Evolutionary conservation across 2,888 invertebrate genomes (phyloP).

Genomic region (Euspilapteryx auroguttella): DNA sequence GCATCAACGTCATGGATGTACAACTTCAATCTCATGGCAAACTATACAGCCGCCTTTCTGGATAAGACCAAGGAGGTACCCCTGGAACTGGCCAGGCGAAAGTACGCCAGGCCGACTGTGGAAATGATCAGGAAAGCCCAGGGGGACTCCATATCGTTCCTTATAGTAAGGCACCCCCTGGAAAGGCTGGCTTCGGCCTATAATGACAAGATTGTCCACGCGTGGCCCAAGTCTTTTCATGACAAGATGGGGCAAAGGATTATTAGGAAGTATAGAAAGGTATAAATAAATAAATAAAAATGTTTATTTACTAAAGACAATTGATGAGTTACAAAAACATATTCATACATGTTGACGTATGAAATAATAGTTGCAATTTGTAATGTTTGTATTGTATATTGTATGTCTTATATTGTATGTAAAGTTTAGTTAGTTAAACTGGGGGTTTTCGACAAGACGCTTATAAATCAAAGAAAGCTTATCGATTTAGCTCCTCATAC

Average conservation of each 20-base stretch:
- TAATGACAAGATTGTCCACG: slow-evolving; percentile 82
- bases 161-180: slow-evolving; percentile 81
- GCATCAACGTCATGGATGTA: slow-evolving; percentile 93
- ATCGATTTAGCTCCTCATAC: too few relatives aligned
- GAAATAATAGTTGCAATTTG: too few relatives aligned
- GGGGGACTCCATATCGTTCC: slow-evolving; percentile 75
- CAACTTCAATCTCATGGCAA: slow-evolving; percentile 85
- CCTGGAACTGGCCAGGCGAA: slow-evolving; percentile 74
- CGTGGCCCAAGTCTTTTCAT: slow-evolving; percentile 80
- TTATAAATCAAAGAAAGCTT: too few relatives aligned
- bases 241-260: slow-evolving; percentile 79
- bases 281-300: slow-evolving; percentile 15
- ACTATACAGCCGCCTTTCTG: slow-evolving; percentile 76
- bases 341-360: too few relatives aligned
- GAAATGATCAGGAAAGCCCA: slow-evolving; percentile 74
- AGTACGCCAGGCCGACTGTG: slow-evolving; percentile 75
- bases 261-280: slow-evolving; percentile 73
- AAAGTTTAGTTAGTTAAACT: too few relatives aligned
- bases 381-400: too few relatives aligned
- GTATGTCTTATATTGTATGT: too few relatives aligned
- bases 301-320: too few relatives aligned
- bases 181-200: slow-evolving; percentile 80
- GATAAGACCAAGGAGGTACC: slow-evolving; percentile 79
- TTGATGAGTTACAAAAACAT: too few relatives aligned
- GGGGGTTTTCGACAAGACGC: too few relatives aligned